Evolutionary conservation across 2,113 vertebrate species (phyloP).

Genomic region (Spheniscus mendiculus): DNA sequence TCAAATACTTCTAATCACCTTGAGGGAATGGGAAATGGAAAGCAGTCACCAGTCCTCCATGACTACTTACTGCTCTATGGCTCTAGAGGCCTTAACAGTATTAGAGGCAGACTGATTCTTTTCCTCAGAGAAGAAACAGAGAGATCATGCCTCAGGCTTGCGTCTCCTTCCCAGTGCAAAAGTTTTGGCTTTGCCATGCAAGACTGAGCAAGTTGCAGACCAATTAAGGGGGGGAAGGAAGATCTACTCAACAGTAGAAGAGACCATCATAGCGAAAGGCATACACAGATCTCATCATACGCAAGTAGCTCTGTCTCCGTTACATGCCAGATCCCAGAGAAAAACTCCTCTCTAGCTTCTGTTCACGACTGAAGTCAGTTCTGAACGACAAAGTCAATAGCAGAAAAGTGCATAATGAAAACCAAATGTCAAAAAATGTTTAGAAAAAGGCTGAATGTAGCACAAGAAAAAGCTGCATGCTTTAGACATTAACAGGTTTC

Average conservation of each 20-base stretch:
- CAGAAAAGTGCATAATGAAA: constrained; percentile 11
- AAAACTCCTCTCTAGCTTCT: background rate
- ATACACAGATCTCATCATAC: background rate
- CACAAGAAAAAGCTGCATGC: background rate
- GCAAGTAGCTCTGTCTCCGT: background rate
- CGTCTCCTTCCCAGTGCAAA: background rate
- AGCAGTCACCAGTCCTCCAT: background rate
- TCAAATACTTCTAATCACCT: background rate
- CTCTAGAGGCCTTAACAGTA: background rate
- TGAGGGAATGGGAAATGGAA: background rate
- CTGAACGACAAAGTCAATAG: background rate
- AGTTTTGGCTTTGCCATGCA: background rate
- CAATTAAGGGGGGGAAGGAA: background rate
- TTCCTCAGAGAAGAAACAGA: background rate
- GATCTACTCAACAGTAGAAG: background rate
- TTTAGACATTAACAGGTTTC: constrained; percentile 4
- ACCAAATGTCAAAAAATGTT: background rate
- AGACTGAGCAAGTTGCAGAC: background rate
- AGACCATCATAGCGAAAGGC: background rate
- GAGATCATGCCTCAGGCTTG: background rate
- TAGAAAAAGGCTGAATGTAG: background rate
- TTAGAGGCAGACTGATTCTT: background rate
- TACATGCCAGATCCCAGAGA: background rate
- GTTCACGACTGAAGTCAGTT: background rate
- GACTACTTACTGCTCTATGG: background rate